Base-by-base conservation (phyloP, 1,140 invertebrate genomes). In the Antheraea pernyi region DNA sequence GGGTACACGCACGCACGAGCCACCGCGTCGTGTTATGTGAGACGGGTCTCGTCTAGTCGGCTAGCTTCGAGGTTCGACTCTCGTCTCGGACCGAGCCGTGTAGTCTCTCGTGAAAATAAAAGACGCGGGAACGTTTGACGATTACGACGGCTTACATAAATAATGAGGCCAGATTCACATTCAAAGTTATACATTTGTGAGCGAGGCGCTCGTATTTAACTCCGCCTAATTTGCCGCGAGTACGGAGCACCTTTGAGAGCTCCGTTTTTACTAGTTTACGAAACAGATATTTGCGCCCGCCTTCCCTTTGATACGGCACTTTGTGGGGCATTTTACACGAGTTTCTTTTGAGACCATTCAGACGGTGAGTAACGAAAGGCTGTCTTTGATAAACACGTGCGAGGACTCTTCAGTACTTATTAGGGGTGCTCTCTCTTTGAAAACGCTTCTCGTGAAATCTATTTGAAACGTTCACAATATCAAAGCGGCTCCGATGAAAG, bases 301-400 rank as follows among this genome's bases (percentile, higher is more conserved):
- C 86, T 88, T 84, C 83, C 86, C 90, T 91, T 92, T 91, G 86
- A 91, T 89, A 89, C 88, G 86, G 88, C 88, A 91, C 88, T 91
- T 92, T 91, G 88, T 88, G 84, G 84, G 91, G 86, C 88, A 86
- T 92, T 92, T 92, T 92, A 92, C 90, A 90, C 88, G 88, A 91
- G 90, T 91, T 91, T 91, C 88, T 91, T 92, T 92, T 92, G 89
- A 92, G 87, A 83, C 88, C 87, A 91, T 92, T 92, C 90, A 92
- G 87, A 92, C 90, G 88, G 87, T 92, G 88, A 91, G 89, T 91
- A 92, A 92, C 88, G 90, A 91, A 91, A 92, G 90, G 90, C 88
- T 91, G 90, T 91, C 90, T 92, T 91, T 92, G 88, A 91, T 92
- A 91, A 92, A 92, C 90, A 92, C 90, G 90, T 92, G 89, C 90